Evolutionary conservation across 2,113 vertebrate genomes (phyloP).

Genomic region (Rhabdomys dilectus): DNA sequence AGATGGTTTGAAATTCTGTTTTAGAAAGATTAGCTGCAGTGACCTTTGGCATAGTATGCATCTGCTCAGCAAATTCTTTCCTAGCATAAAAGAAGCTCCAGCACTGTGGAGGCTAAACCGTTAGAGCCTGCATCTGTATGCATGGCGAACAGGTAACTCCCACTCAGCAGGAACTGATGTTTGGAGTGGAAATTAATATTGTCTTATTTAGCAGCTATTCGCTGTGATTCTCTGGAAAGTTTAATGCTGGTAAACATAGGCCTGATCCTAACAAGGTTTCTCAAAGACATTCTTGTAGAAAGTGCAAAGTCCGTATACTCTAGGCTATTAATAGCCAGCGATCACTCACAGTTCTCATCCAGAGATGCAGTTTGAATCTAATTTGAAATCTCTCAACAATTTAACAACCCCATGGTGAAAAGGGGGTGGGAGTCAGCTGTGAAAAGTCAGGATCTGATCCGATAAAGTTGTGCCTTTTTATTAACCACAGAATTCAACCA

Average conservation of each 20-base stretch:
- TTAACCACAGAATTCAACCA: neutral
- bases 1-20: constrained; percentile 41
- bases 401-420: constrained; percentile 39
- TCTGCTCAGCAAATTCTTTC: constrained; percentile 64
- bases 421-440: neutral
- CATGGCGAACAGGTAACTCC: neutral
- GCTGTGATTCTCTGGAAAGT: constrained; percentile 23
- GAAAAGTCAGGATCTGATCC: constrained; percentile 27
- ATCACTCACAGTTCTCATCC: constrained; percentile 32
- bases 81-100: constrained; percentile 47
- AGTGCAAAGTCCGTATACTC: constrained; percentile 5
- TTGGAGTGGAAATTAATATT: constrained; percentile 32
- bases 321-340: constrained; percentile 20
- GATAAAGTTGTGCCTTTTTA: constrained; percentile 41
- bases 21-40: constrained; percentile 23
- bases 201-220: constrained; percentile 9
- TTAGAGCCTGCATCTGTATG: constrained; percentile 4
- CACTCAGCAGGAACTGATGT: constrained; percentile 23
- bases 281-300: constrained; percentile 46
- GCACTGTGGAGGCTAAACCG: neutral
- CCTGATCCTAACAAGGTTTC: constrained; percentile 46
- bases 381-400: constrained; percentile 27
- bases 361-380: neutral
- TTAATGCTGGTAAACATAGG: neutral
- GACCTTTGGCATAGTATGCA: neutral